Percentiles rank a stretch among this genome's conserved stretches.
These are phyloP conservation scores for Tigriopus californicus DNA, from an alignment of 2,888 invertebrate species.

Conservation along the genomic window DNA sequence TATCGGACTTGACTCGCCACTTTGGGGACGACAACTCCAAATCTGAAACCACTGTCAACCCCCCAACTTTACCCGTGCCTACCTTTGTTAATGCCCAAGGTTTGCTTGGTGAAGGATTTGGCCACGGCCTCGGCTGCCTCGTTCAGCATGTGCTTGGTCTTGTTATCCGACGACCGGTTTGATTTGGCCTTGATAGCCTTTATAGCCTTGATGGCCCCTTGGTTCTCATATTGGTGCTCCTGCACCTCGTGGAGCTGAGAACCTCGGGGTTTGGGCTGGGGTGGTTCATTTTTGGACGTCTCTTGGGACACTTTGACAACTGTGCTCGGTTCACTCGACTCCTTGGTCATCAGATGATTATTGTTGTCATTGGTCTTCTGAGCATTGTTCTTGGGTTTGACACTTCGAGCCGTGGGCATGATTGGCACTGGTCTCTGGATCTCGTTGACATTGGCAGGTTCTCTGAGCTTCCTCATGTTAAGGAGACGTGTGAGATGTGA, in stretches of 20 bases:
- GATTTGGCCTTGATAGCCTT: too few relatives aligned
- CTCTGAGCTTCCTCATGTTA: too few relatives aligned
- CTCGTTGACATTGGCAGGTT: too few relatives aligned
- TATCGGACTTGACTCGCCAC: too few relatives aligned
- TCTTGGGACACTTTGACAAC: too few relatives aligned
- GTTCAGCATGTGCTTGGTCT: conserved; percentile 32
- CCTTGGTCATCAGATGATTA: neutral
- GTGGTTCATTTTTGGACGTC: too few relatives aligned
- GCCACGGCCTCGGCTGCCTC: conserved; percentile 54
- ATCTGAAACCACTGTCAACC: neutral
- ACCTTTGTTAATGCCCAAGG: conserved; percentile 49
- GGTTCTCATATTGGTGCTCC: too few relatives aligned
- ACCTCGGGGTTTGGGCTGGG: too few relatives aligned
- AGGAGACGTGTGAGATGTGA: too few relatives aligned
- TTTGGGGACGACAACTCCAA: neutral
- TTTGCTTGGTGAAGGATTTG: conserved; percentile 50
- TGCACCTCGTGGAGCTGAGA: too few relatives aligned
- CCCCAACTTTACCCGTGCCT: conserved; percentile 22
- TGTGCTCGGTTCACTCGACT: too few relatives aligned
- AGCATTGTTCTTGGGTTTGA: neutral
- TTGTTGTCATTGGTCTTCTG: neutral
- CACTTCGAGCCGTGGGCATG: neutral
- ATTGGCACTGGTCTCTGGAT: neutral
- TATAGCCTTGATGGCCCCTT: too few relatives aligned
- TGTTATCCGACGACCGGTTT: neutral